Evolutionary conservation across 1,140 invertebrate genomes (phyloP).

Genomic region (Metopolophium dirhodum): DNA sequence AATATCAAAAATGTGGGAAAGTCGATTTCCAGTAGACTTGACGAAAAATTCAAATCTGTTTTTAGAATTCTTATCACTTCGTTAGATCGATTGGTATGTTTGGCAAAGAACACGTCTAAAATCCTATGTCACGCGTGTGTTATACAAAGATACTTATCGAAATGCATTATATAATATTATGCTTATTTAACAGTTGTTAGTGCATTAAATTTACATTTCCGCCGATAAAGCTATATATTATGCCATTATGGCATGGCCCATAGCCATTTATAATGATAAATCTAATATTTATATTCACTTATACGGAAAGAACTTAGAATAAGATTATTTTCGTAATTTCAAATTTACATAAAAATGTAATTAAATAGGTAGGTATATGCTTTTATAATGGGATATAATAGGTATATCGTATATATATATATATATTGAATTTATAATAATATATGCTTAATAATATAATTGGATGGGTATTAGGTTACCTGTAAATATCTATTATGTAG

Average conservation of each 20-base stretch:
- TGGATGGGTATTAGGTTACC: no score
- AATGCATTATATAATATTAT: neutral
- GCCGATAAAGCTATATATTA: neutral
- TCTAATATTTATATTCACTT: neutral
- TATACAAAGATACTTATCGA: no score
- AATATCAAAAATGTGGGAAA: no score
- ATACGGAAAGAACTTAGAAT: neutral
- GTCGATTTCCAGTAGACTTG: no score
- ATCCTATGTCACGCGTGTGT: no score
- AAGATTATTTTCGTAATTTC: neutral
- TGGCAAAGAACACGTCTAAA: no score
- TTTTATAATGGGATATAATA: neutral
- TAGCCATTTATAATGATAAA: neutral
- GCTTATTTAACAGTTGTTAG: neutral
- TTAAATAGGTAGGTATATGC: neutral
- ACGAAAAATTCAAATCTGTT: no score
- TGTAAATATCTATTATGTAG: no score
- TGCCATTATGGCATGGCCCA: no score
- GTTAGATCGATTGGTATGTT: no score
- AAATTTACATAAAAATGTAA: neutral
- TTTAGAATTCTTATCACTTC: no score
- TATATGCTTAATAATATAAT: neutral
- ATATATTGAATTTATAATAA: neutral
- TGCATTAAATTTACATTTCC: neutral
- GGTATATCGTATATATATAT: no score